Evolutionary conservation across 2,113 vertebrate genomes (phyloP), one percentile per base, ranked within the genome.

Genomic region (Zosterops hypoxanthus): DNA sequence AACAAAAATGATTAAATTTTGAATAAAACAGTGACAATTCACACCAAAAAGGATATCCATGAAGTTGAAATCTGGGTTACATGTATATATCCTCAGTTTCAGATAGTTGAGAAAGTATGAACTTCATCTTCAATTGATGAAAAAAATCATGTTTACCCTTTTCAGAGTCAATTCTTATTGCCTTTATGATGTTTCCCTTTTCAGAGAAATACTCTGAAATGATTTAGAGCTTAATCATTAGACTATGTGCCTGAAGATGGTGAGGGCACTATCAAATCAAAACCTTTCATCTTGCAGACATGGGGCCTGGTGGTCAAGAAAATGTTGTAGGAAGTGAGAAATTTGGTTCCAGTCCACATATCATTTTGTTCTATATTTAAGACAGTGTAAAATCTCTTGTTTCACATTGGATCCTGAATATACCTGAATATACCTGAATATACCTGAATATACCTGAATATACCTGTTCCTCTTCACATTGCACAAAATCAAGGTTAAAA

Each of bases 61-160:
- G 25, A 36, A 71, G 13, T 73, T 82, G 10, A 53, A 73, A 36
- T n/a, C 12, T 39, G 41, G 6, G 9, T 56, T 56, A 57, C 5
- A 4, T 0, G 0, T 29, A 7, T 56, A 36, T 39, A 73, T 28
- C 5, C 5, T 81, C 49, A 26, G 22, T 46, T 64, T 59, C 39
- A 41, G 65, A 29, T 63, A 26, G 5, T 11, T 47, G n/a, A 69
- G 21, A 17, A 77, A 56, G 4, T 9, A 46, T 23, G 13, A 78
- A 23, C 57, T 70, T 42, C 14, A 36, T 39, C 26, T 56, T 88
- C 29, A 73, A 28, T 52, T n/a, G 7, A 56, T 10, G 6, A 52
- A 28, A 14, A 31, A 31, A 78, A 70, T 21, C 14, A 89, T 6
- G 1, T 0, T 39, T 1, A 2, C 13, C 11, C 14, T 49, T 84